Evolutionary conservation across 2,888 invertebrate species (phyloP), one percentile per base, ranked within the genome.

Genomic region (Leucania comma): DNA sequence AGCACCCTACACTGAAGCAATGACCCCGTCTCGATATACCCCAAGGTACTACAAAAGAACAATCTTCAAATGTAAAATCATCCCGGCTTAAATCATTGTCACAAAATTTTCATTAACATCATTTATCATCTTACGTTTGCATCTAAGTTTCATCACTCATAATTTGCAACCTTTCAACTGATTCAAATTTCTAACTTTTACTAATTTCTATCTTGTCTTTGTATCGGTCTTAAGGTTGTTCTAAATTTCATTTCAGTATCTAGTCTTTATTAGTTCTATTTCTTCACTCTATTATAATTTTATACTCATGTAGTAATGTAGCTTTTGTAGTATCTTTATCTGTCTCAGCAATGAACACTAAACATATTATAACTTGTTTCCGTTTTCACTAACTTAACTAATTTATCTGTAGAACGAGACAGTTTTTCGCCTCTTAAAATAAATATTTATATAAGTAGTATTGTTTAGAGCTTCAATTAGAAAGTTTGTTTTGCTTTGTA

Each of bases 1-100:
- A 87, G 94, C 96, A 93, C 95, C 91, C 78, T 92, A 91, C 91
- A 94, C 95, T 86, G 96, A 95, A 92, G 94, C 96, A 89, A 94
- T 96, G 93, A 95, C 94, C 89, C 94, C 95, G 89, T 93, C 93
- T 91, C 94, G 94, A 93, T 94, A 90, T 92, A 93, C 88, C 88
- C 92, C 92, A 95, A 96, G 96, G 96, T 96, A 96, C 96, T 96
- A 95, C 96, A 96, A 95, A 96, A 96, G 93, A 92, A 81, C 73
- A 78, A 83, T 83, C 68, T 82, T 80, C 74, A 68, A 84, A 87
- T 67, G 68, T 83, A 81, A 85, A 87, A 88, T 90, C 87, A 89
- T 86, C 90, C 90, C 88, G 75, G 86, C 89, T 89, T 88, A 63
- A 72, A 76, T 87, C 89, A 90, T 84, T 71, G 35, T 74, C 54